Percentiles rank a stretch among this genome's conserved stretches.
These are phyloP conservation scores for Agriopis leucophaearia DNA, from an alignment of 2,888 invertebrate species.

Conservation along the genomic window DNA sequence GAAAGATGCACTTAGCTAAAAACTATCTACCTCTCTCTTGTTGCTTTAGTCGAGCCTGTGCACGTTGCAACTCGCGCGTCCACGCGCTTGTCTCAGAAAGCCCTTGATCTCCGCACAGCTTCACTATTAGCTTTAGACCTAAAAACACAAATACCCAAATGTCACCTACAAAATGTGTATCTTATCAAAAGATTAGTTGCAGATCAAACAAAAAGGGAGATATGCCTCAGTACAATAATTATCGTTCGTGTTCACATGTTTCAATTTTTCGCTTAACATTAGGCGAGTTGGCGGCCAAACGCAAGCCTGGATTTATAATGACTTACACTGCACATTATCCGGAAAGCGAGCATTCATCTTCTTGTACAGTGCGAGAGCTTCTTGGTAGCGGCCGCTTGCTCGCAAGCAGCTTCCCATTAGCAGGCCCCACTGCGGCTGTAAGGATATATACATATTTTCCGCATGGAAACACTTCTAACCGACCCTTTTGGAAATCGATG, in stretches of 20 bases:
- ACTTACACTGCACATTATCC: slow-evolving; percentile 96
- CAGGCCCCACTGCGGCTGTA: slow-evolving; percentile 92
- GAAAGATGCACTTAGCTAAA: no score
- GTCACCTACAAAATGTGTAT: background rate
- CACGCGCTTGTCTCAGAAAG: slow-evolving; percentile 96
- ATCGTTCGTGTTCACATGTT: no score
- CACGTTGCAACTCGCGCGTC: slow-evolving; percentile 93
- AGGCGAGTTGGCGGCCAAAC: no score
- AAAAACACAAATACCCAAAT: background rate
- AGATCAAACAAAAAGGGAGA: no score
- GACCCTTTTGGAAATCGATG: no score
- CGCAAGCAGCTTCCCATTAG: slow-evolving; percentile 93
- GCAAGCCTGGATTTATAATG: slow-evolving; percentile 1
- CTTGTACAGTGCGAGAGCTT: slow-evolving; percentile 93
- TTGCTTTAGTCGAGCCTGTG: slow-evolving; percentile 80
- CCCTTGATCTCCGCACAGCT: slow-evolving; percentile 95
- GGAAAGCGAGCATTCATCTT: slow-evolving; percentile 96
- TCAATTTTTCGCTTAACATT: no score
- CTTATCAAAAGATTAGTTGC: background rate
- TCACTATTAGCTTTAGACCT: slow-evolving; percentile 95
- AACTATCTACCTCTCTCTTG: slow-evolving; percentile 67
- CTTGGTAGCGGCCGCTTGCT: slow-evolving; percentile 92
- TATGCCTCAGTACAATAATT: no score
- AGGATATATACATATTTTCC: background rate
- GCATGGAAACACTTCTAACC: no score